Evolutionary conservation across 2,888 invertebrate genomes (phyloP).

Genomic region (Kuschelorhynchus macadamiae): DNA sequence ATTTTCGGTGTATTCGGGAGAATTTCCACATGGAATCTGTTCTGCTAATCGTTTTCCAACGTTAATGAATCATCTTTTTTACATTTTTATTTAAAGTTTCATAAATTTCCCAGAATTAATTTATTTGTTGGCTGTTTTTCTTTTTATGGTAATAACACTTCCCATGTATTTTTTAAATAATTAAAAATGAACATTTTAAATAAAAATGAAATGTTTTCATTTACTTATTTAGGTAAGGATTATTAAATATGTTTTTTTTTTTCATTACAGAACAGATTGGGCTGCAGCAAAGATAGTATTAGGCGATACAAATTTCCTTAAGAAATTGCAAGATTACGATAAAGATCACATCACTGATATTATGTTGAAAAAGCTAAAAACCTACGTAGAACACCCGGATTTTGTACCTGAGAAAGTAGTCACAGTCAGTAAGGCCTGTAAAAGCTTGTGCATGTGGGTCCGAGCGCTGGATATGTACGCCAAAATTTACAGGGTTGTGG

Average conservation of each 20-base stretch:
- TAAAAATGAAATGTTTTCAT: no score
- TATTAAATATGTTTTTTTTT: neutral
- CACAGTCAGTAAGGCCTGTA: conserved; percentile 89
- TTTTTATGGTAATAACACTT: no score
- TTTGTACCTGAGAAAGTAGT: conserved; percentile 88
- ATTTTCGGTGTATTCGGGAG: no score
- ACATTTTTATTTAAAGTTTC: no score
- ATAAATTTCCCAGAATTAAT: no score
- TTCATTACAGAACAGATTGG: conserved; percentile 84
- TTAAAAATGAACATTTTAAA: no score
- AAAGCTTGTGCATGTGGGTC: conserved; percentile 94
- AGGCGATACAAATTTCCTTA: conserved; percentile 87
- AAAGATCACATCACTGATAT: conserved; percentile 89
- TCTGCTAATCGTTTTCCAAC: no score
- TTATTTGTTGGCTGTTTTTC: no score
- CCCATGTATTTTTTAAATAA: no score
- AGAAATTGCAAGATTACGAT: conserved; percentile 85
- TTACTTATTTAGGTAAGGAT: neutral
- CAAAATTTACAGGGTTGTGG: conserved; percentile 87
- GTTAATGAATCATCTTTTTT: no score
- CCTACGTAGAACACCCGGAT: conserved; percentile 87
- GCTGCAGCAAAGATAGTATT: conserved; percentile 84
- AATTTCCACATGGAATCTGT: no score
- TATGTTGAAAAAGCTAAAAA: conserved; percentile 83
- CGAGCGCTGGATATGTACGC: conserved; percentile 92